Evolutionary conservation across 2,113 vertebrate genomes (phyloP), one percentile per base, ranked within the genome.

Genomic region (Eulacestoma nigropectus): DNA sequence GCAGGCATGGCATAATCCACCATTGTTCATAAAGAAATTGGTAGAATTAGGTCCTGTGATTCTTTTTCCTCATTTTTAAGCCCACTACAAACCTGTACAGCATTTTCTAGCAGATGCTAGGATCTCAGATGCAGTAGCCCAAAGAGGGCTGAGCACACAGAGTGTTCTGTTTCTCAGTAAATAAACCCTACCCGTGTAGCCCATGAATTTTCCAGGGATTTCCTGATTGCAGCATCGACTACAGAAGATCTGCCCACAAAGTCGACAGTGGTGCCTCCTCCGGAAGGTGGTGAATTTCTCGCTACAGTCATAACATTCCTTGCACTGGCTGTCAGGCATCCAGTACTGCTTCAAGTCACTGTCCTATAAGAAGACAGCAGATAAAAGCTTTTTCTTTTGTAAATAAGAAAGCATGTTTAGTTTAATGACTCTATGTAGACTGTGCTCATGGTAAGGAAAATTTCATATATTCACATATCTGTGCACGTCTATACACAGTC

Each of bases 291-390:
- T 99, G 90, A 99, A 99, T 95, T 99, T 99, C 97, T 99, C 99
- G 11, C 98, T 99, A 85, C 99, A 99, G 97, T 99, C 99, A 32
- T 99, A 99, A 87, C 99, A 99, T 93, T 99, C 99, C 89, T 99
- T 99, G 94, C 99, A 99, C 78, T 99, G 99, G 96, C 99, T 99
- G 86, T 99, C 99, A 17, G 99, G 99, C 99, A 99, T 99, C 99
- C 99, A 99, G 97, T 99, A 99, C 80, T 99, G 99, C 97, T 99
- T 99, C 97, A 99, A 97, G 93, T 99, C 99, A 85, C 99, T 99
- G 97, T 99, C 99, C 99, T 99, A 74, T 8, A 91, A 84, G 14
- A 87, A 77, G 12, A 37, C 42, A 86, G 35, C 11, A 89, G 13
- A 82, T 6, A 49, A 89, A 69, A 26, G 21, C 5, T 10, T 41